Conservation (phyloP, 2,888 invertebrate genomes). For the Tetropium fuscum region DNA sequence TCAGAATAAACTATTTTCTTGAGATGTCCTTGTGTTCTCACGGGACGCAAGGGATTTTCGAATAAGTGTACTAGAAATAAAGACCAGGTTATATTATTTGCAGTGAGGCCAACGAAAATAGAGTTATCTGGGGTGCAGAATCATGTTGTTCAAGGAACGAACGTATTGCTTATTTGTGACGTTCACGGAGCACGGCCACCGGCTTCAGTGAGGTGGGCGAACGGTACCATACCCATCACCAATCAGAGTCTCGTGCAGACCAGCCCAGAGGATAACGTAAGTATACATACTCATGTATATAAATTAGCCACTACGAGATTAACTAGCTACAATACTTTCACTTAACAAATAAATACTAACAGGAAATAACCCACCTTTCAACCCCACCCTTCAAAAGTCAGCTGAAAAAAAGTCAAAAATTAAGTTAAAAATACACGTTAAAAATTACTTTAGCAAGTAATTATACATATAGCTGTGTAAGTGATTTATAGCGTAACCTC, state of each 20-base stretch:
- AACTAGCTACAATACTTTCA: not conserved
- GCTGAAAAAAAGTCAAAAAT: too few relatives aligned
- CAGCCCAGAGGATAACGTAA: slow-evolving; percentile 48
- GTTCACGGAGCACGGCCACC: slow-evolving; percentile 87
- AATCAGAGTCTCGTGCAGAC: slow-evolving; percentile 49
- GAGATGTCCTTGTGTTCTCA: too few relatives aligned
- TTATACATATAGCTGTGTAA: too few relatives aligned
- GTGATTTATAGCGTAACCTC: too few relatives aligned
- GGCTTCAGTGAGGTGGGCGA: slow-evolving; percentile 88
- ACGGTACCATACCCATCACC: slow-evolving; percentile 72
- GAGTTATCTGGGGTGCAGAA: slow-evolving; percentile 80
- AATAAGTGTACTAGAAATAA: not conserved
- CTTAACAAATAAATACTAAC: not conserved
- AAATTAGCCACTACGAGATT: not conserved
- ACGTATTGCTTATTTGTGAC: slow-evolving; percentile 81
- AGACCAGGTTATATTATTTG: slow-evolving; percentile 53
- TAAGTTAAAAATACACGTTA: too few relatives aligned
- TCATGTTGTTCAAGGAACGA: slow-evolving; percentile 84
- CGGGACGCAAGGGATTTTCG: too few relatives aligned
- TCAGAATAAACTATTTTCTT: too few relatives aligned
- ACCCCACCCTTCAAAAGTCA: too few relatives aligned
- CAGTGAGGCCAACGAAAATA: slow-evolving; percentile 87
- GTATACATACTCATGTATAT: slow-evolving; percentile 29
- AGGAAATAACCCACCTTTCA: too few relatives aligned
- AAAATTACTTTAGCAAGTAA: too few relatives aligned